Base-by-base conservation (phyloP, 1,140 invertebrate genomes). In the Heliconius himera region DNA sequence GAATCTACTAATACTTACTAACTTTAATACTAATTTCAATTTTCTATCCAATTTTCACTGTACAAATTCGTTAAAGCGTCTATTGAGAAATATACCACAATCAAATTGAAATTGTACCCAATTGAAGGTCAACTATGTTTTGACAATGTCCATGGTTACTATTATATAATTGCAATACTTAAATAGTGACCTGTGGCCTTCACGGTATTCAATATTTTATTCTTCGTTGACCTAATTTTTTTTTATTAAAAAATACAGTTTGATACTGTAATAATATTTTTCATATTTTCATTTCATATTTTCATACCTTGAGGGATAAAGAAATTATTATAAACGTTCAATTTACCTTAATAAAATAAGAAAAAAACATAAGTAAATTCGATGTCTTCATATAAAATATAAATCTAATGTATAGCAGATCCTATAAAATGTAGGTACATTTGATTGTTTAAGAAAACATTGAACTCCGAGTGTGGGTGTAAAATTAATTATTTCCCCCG, bases 381-480 rank as follows among this genome's bases (percentile, higher is more conserved):
- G 3, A 20, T 22, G 8, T 11, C 54, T 56, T 22, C 9, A 56
- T 22, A 22, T 56, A 11, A 56, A 9, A 1, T n/a, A 9, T 22
- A 56, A 56, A n/a, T 56, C 8, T 22, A 56, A 22, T 22, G 9
- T 56, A 20, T n/a, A 46, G 13, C 13, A 29, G 29, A 29, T 29
- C 1, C 29, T 29, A 2, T 29, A 29, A 29, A 29, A 41, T 41
- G 8, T 41, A 11, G 13, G 49, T 56, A 56, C n/a, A 56, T 56
- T n/a, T 56, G 20, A 56, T 75, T 72, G 51, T 71, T n/a, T 74
- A 71, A 71, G 13, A 77, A 81, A 82, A 78, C 82, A 81, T 81
- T 82, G 85, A 60, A 78, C 84, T 82, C 29, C 72, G 79, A 85
- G 81, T 81, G 88, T 91, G 88, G 88, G 88, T 80, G 85, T 79